These are phyloP conservation scores for Drosophila ambigua DNA, from an alignment of 1,140 invertebrate species.

Conservation along the genomic window DNA sequence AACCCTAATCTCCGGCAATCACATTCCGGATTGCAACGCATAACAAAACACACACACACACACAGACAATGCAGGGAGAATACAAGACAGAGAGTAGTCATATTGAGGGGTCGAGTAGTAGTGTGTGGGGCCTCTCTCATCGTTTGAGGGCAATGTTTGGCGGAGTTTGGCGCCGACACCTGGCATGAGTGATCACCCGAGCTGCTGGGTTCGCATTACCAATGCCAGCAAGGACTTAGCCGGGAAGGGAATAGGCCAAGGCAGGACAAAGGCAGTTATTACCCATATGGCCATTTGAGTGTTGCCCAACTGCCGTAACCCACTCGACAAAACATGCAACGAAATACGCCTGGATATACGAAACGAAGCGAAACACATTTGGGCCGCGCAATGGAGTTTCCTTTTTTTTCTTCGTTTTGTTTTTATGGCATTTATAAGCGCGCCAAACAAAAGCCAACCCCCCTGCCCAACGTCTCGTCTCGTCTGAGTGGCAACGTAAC, in stretches of 20 bases:
- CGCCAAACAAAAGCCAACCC: constrained; percentile 3
- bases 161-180: constrained; percentile 23
- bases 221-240: constrained; percentile 40
- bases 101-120: too few relatives aligned
- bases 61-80: neutral
- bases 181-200: constrained; percentile 47
- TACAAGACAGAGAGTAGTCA: too few relatives aligned
- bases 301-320: constrained; percentile 35
- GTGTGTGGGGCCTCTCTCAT: too few relatives aligned
- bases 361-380: constrained; percentile 39
- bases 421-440: constrained; percentile 59
- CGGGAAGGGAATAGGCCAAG: neutral
- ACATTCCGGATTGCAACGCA: constrained; percentile 45
- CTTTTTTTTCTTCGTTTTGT: neutral
- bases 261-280: constrained; percentile 16
- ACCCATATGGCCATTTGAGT: constrained; percentile 45
- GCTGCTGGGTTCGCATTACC: constrained; percentile 47
- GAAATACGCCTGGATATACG: constrained; percentile 8
- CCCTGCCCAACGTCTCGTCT: too few relatives aligned
- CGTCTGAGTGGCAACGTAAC: constrained; percentile 13
- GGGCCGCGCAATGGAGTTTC: constrained; percentile 41
- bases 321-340: constrained; percentile 16
- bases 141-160: too few relatives aligned
- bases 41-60: constrained; percentile 28
- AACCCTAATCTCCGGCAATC: constrained; percentile 46